Conservation (phyloP, 2,797 vertebrate species). For the Alauda arvensis region DNA sequence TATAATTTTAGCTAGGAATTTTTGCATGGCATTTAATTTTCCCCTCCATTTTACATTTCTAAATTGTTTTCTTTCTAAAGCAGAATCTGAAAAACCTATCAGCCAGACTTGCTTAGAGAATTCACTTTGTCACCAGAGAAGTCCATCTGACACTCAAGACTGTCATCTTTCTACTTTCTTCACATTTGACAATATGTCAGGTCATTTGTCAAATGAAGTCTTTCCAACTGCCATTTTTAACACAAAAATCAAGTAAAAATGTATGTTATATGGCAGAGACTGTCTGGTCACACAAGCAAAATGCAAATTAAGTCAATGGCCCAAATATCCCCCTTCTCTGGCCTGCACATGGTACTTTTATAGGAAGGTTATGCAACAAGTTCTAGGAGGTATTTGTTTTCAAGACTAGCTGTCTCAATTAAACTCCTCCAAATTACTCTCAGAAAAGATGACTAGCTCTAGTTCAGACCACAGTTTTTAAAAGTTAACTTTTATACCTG, state of each 20-base stretch:
- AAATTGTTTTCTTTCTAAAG: not conserved
- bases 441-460: not conserved
- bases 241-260: not conserved
- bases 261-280: not conserved
- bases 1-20: not conserved
- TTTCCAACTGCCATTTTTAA: not conserved
- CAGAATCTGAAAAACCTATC: not conserved
- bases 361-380: not conserved
- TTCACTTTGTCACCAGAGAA: not conserved
- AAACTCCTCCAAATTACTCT: not conserved
- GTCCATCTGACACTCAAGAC: not conserved
- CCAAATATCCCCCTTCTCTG: not conserved
- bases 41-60: not conserved
- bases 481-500: constrained; percentile 72
- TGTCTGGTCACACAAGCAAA: not conserved
- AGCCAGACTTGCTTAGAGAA: not conserved
- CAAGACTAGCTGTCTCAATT: not conserved
- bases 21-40: not conserved
- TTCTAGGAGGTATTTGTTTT: not conserved
- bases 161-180: not conserved
- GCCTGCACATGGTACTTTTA: not conserved
- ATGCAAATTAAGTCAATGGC: not conserved
- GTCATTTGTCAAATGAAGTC: not conserved
- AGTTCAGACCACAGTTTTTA: not conserved
- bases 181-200: not conserved